Conservation (phyloP, 2,113 vertebrate genomes). For the Coptodon rendalli region DNA sequence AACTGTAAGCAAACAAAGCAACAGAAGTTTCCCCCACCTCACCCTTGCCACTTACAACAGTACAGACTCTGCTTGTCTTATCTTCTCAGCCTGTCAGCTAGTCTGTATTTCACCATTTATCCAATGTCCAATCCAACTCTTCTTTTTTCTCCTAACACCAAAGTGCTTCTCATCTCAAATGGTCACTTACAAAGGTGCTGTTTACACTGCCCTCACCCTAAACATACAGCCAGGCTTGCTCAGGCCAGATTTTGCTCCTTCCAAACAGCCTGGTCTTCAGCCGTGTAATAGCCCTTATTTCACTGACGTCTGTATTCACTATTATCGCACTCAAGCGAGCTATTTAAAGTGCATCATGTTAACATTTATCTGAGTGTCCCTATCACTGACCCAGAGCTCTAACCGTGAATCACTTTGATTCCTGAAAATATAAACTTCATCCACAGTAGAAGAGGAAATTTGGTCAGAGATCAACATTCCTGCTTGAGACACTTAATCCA, state of each 20-base stretch:
- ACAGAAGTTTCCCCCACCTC: background rate
- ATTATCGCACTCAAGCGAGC: background rate
- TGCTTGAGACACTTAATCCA: constrained; percentile 26
- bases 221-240: background rate
- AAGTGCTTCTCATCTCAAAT: background rate
- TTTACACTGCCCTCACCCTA: background rate
- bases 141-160: background rate
- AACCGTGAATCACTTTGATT: background rate
- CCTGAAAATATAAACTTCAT: background rate
- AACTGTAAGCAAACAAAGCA: background rate
- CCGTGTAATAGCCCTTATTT: background rate
- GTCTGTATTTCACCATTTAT: background rate
- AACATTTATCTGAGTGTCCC: background rate
- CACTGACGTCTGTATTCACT: background rate
- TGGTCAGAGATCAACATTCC: constrained; percentile 19
- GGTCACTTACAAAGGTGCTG: background rate
- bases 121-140: background rate
- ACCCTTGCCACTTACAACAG: background rate
- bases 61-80: background rate
- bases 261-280: background rate
- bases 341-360: background rate
- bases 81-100: background rate
- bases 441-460: background rate
- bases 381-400: background rate
- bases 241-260: background rate